Percentiles rank a stretch among this genome's conserved stretches.
phyloP scores from a whole-genome alignment of 2,888 invertebrate genomes.

The Dryococelus australis region DNA sequence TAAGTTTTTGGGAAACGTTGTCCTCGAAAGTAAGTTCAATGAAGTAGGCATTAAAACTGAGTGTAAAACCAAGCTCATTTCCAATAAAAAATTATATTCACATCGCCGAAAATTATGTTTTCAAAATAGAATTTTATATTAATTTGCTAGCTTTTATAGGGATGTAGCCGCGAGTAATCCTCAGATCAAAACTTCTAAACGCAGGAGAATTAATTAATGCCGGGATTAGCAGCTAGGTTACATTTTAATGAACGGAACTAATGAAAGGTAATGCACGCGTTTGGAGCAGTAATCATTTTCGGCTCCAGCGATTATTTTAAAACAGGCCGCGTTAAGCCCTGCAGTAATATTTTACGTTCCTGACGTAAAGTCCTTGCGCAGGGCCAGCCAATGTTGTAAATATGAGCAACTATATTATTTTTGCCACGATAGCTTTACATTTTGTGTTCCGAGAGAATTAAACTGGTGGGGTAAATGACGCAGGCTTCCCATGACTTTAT shows the following conservation, averaged over 20 bases:
- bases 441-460: conserved; percentile 36
- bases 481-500: neutral
- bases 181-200: neutral
- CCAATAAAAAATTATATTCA: neutral
- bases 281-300: neutral
- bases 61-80: neutral
- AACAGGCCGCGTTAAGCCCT: neutral
- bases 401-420: conserved; percentile 27
- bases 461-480: neutral
- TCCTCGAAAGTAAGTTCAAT: neutral
- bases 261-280: neutral
- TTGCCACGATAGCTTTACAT: conserved; percentile 31
- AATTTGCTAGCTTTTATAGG: neutral
- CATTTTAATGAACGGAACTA: neutral
- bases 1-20: neutral
- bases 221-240: neutral
- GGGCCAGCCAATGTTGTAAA: neutral
- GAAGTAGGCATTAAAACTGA: neutral
- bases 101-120: neutral
- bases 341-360: conserved; percentile 12
- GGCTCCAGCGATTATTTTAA: conserved; percentile 34
- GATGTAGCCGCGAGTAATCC: neutral
- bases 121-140: neutral
- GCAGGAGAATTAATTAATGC: neutral
- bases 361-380: neutral